Conservation (phyloP, 2,113 vertebrate species). For the Sceloporus undulatus region DNA sequence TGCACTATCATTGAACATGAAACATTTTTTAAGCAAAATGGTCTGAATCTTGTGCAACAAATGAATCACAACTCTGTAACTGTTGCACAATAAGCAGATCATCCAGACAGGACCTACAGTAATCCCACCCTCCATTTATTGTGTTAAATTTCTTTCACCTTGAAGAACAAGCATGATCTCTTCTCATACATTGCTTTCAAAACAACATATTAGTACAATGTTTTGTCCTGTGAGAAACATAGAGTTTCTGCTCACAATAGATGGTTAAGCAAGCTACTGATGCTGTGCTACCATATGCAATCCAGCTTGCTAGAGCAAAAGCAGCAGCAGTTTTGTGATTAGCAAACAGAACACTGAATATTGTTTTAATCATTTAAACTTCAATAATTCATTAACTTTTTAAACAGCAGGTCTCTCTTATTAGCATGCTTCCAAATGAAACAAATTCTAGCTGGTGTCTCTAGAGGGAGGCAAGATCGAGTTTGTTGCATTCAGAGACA, state of each 20-base stretch:
- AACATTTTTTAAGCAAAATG: not conserved
- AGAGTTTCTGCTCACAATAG: conserved; percentile 56
- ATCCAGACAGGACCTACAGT: not conserved
- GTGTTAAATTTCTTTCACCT: conserved; percentile 12
- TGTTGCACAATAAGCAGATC: not conserved
- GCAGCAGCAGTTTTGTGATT: conserved; percentile 63
- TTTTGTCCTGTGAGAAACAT: conserved; percentile 34
- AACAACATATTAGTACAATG: conserved; percentile 68
- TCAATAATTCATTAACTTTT: conserved; percentile 59
- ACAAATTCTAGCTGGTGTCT: conserved; percentile 65
- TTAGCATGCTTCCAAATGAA: conserved; percentile 80
- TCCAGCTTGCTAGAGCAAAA: conserved; percentile 65
- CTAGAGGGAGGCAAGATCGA: conserved; percentile 57
- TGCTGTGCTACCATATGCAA: conserved; percentile 62
- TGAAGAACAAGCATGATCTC: conserved; percentile 26
- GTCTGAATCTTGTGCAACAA: not conserved
- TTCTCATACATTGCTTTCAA: conserved; percentile 13
- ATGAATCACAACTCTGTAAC: not conserved
- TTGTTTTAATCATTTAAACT: conserved; percentile 51
- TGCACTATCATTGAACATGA: not conserved
- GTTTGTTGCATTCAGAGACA: conserved; percentile 60
- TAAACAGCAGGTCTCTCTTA: conserved; percentile 70
- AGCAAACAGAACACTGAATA: conserved; percentile 66
- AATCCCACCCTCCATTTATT: conserved; percentile 29
- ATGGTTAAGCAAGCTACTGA: conserved; percentile 63